Percentiles rank a stretch among this genome's conserved stretches.
These are phyloP conservation scores for Pangasius djambal DNA, from an alignment of 2,797 vertebrate species.

Conservation along the genomic window DNA sequence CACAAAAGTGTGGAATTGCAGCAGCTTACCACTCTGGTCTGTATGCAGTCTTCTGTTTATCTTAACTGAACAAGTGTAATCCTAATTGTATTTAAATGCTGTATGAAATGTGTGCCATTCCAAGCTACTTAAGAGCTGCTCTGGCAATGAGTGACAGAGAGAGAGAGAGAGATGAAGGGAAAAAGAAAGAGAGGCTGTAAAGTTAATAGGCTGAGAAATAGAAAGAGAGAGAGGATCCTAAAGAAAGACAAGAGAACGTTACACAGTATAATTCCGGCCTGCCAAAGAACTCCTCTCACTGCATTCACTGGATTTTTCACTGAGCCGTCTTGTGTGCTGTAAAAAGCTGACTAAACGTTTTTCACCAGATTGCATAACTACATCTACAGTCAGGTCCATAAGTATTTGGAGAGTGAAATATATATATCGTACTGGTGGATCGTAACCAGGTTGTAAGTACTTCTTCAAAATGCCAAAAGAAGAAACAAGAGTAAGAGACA, in stretches of 20 bases:
- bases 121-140: conserved; percentile 28
- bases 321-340: background rate
- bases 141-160: background rate
- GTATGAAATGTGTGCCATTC: conserved; percentile 37
- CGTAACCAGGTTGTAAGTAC: too few species aligned
- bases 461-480: too few species aligned
- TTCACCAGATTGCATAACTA: conserved; percentile 43
- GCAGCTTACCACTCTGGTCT: conserved; percentile 16
- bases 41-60: conserved; percentile 42
- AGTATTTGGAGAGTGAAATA: too few species aligned
- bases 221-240: background rate
- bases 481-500: too few species aligned
- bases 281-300: background rate
- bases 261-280: conserved; percentile 9
- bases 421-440: too few species aligned
- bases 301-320: background rate
- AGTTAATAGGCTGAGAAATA: conserved; percentile 13
- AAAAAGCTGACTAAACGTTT: conserved; percentile 41
- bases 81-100: conserved; percentile 53
- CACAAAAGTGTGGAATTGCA: background rate
- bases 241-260: conserved; percentile 28
- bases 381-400: conserved; percentile 18
- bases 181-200: background rate
- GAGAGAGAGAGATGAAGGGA: background rate
- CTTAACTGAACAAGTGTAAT: conserved; percentile 52